Conservation (phyloP, 2,797 vertebrate species). For the Sebastes umbrosus region DNA sequence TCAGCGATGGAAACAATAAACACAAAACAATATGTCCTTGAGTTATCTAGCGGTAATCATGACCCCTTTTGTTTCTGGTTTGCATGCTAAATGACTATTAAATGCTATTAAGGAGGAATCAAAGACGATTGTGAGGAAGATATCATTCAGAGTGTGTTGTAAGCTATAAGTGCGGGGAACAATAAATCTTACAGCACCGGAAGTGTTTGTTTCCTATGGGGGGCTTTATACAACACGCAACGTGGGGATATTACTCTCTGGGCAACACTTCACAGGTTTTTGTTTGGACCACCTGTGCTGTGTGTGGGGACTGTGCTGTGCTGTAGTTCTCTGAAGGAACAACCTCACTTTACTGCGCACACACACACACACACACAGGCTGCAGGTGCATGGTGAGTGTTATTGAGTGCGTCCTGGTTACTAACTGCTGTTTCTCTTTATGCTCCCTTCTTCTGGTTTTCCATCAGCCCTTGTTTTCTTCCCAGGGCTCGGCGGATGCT, state of each 20-base stretch:
- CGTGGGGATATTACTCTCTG: conserved; percentile 75
- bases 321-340: conserved; percentile 68
- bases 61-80: conserved; percentile 39
- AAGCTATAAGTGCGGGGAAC: conserved; percentile 68
- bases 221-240: conserved; percentile 73
- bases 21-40: conserved; percentile 70
- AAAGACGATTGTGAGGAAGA: conserved; percentile 67
- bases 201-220: conserved; percentile 83
- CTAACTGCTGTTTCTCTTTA: conserved; percentile 77
- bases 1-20: conserved; percentile 54
- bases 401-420: conserved; percentile 81
- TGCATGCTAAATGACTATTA: conserved; percentile 25
- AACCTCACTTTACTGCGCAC: conserved; percentile 37
- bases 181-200: conserved; percentile 80
- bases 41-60: conserved; percentile 40
- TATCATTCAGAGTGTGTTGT: conserved; percentile 74
- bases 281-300: conserved; percentile 83
- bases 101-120: conserved; percentile 43
- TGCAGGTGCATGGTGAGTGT: conserved; percentile 83
- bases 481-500: conserved; percentile 84
- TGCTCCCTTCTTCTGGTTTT: conserved; percentile 72
- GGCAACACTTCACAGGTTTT: conserved; percentile 79
- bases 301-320: conserved; percentile 66
- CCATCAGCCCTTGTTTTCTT: conserved; percentile 83
- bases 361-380: conserved; percentile 56